Evolutionary conservation across 2,113 vertebrate species (phyloP).

Genomic region (Colistium nudipinnis): DNA sequence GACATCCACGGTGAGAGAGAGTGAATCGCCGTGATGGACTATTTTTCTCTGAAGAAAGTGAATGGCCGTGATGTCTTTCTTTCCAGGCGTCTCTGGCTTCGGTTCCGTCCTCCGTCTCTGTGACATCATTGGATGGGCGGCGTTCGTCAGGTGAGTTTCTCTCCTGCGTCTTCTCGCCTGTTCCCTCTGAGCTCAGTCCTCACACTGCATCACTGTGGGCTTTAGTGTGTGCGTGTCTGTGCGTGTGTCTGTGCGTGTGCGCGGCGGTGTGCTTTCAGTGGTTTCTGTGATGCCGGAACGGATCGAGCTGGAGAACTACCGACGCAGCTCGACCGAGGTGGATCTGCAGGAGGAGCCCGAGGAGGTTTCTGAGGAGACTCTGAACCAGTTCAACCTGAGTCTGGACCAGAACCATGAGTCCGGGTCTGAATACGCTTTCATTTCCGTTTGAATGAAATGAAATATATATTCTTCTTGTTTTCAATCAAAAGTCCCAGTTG

Average conservation of each 20-base stretch:
- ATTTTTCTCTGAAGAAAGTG: no score
- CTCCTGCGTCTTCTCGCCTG: not conserved
- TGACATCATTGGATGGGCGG: not conserved
- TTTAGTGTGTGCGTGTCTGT: constrained; percentile 71
- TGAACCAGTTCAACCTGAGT: constrained; percentile 90
- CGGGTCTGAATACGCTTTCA: constrained; percentile 78
- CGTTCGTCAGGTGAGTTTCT: constrained; percentile 64
- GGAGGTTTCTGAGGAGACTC: constrained; percentile 90
- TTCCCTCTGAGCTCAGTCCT: constrained; percentile 28
- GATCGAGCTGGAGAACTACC: constrained; percentile 92
- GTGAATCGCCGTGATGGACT: not conserved
- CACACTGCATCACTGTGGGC: constrained; percentile 56
- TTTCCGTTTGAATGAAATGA: no score
- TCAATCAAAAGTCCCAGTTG: no score
- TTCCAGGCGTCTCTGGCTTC: constrained; percentile 40
- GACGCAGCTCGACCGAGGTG: constrained; percentile 69
- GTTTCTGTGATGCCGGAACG: constrained; percentile 82
- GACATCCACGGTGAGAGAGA: constrained; percentile 41
- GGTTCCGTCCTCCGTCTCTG: constrained; percentile 14
- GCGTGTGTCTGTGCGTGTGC: constrained; percentile 60
- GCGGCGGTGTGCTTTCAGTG: constrained; percentile 53
- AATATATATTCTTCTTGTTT: no score
- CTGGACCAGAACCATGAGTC: constrained; percentile 82
- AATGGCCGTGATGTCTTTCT: not conserved
- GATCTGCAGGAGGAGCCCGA: constrained; percentile 82